Evolutionary conservation across 1,140 invertebrate species (phyloP), one percentile per base, ranked within the genome.

Genomic region (Drosophila subpulchrella): DNA sequence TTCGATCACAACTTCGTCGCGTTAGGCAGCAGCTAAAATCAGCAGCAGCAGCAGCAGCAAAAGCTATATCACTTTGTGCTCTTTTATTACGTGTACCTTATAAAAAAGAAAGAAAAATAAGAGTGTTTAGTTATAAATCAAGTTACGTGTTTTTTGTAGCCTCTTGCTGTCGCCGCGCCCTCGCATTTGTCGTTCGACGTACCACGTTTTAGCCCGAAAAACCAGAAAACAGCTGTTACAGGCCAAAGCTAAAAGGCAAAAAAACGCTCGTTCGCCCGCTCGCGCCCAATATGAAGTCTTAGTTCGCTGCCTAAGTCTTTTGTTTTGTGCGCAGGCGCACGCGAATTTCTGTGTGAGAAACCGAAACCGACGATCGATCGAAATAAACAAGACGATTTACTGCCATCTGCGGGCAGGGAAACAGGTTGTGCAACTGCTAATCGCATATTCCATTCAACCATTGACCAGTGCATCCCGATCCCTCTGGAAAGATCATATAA

Each of bases 301-400:
- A 68, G 65, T 86, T 86, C 71, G 83, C 60, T 75, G 83, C 83
- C 79, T 82, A 82, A 86, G 83, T 86, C 83, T 88, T 83, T 86
- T 89, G 83, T 80, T 86, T 83, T 53, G 41, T 57, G 56, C 56
- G 50, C 24, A 57, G 46, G 60, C 63, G 78, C 77, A 80, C 67
- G 81, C 81, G 73, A 85, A 81, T 86, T 75, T 76, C 70, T 61
- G 61, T 57, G 74, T 42, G 72, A 74, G 57, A 55, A 78, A 63
- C 72, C 38, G 58, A 67, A 53, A 53, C 72, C 63, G 74, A 51
- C 65, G 20, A 54, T 46, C 56, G 55, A 78, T 57, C 75, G 66
- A 46, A 54, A 66, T 62, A 81, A 89, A 81, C 73, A 71, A 82
- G 84, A 80, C 72, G 67, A 63, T 85, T 85, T 78, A 84, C 70